Evolutionary conservation across 2,888 invertebrate species (phyloP).

Genomic region (Tiliacea citrago): DNA sequence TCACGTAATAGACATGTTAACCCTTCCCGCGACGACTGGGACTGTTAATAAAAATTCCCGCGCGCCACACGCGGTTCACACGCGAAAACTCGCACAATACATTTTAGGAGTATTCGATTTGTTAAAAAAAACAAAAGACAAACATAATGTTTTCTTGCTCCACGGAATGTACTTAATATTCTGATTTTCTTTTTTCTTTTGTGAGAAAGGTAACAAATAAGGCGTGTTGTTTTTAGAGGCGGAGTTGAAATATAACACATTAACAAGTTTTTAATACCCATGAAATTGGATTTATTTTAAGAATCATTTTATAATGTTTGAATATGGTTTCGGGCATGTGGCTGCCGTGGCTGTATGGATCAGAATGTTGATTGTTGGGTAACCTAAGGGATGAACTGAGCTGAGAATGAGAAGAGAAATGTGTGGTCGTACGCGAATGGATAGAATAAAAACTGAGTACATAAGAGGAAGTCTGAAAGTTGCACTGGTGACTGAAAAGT

Average conservation of each 20-base stretch:
- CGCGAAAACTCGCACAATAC: constrained; percentile 48
- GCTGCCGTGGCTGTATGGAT: no score
- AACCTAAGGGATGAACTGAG: background rate
- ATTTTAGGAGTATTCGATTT: constrained; percentile 57
- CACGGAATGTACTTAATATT: background rate
- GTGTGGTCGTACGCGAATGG: background rate
- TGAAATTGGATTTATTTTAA: no score
- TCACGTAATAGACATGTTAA: constrained; percentile 70
- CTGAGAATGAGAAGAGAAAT: background rate
- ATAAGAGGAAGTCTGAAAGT: background rate
- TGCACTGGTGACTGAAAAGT: background rate
- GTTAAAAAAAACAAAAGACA: constrained; percentile 23
- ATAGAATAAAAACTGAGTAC: background rate
- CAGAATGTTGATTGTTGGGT: no score
- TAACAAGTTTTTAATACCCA: no score
- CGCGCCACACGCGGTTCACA: constrained; percentile 65
- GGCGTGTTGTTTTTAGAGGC: no score
- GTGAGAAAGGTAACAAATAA: no score
- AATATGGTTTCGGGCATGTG: no score
- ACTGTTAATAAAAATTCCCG: constrained; percentile 72
- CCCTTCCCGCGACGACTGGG: constrained; percentile 49
- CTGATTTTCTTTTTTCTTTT: background rate
- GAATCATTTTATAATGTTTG: no score
- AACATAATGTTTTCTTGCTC: constrained; percentile 4
- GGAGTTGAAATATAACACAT: no score